Evolutionary conservation across 2,797 vertebrate genomes (phyloP).

Genomic region (Myotis findleyi): DNA sequence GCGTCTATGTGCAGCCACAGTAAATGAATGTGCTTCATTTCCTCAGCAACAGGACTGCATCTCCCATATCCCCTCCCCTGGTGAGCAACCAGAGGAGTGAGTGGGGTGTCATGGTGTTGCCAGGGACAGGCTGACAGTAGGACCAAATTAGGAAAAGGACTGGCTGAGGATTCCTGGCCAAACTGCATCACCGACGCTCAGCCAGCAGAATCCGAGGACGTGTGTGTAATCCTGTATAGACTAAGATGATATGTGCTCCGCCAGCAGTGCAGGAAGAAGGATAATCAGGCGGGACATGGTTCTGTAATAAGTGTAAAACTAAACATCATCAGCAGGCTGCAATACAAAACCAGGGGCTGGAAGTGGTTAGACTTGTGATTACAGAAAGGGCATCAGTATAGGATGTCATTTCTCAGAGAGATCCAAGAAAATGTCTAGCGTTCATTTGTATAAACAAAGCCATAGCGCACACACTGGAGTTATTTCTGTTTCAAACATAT

Average conservation of each 20-base stretch:
- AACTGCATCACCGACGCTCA: background rate
- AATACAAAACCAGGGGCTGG: constrained; percentile 72
- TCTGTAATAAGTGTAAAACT: constrained; percentile 80
- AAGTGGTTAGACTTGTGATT: constrained; percentile 82
- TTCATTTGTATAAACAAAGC: constrained; percentile 82
- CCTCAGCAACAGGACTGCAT: constrained; percentile 60
- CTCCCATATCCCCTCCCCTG: constrained; percentile 41
- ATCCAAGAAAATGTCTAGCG: constrained; percentile 79
- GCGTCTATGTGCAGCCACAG: background rate
- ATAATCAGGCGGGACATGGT: constrained; percentile 74
- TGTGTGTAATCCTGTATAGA: constrained; percentile 59
- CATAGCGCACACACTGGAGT: constrained; percentile 69
- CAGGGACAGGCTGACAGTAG: constrained; percentile 69
- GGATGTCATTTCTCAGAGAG: constrained; percentile 78
- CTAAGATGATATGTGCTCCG: background rate
- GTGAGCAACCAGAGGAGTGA: constrained; percentile 17
- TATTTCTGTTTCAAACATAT: constrained; percentile 75
- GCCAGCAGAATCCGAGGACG: constrained; percentile 59
- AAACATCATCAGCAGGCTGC: constrained; percentile 78
- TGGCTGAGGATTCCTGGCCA: constrained; percentile 54
- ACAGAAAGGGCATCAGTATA: constrained; percentile 78
- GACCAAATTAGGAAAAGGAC: constrained; percentile 76
- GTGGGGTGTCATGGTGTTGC: constrained; percentile 61
- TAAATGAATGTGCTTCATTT: constrained; percentile 74
- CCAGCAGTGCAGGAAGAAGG: constrained; percentile 50